phyloP scores from a whole-genome alignment of 1,140 invertebrate genomes.

The Hyposmocoma kahamanoa region DNA sequence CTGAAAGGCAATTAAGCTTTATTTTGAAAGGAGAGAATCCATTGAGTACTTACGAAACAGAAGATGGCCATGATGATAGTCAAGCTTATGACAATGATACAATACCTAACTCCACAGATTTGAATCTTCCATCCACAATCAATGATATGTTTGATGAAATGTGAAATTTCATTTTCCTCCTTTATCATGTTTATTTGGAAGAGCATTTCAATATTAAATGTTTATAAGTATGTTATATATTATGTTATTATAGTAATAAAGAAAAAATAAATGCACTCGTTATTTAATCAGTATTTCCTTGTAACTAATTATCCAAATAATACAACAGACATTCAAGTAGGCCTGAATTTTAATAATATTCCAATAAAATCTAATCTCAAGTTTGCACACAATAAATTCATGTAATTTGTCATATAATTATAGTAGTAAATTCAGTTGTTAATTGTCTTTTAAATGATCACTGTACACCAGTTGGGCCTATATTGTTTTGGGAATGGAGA shows the following conservation, averaged over 20 bases:
- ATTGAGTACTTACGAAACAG: slow-evolving; percentile 37
- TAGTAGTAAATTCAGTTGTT: slow-evolving; percentile 5
- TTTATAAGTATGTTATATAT: too few species aligned
- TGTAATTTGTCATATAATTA: slow-evolving; percentile 27
- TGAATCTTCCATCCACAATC: slow-evolving; percentile 47
- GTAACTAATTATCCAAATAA: too few species aligned
- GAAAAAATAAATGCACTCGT: too few species aligned
- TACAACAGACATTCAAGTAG: slow-evolving; percentile 10
- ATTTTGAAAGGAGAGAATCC: slow-evolving; percentile 56
- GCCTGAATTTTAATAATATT: slow-evolving; percentile 27
- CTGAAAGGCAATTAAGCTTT: slow-evolving; percentile 42
- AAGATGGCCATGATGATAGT: slow-evolving; percentile 37
- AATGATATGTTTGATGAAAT: slow-evolving; percentile 65
- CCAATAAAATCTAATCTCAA: slow-evolving; percentile 47
- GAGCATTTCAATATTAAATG: too few species aligned
- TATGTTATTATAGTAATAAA: too few species aligned
- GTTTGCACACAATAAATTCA: slow-evolving; percentile 60
- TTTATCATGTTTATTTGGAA: too few species aligned
- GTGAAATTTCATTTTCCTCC: slow-evolving; percentile 20
- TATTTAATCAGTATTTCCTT: too few species aligned
- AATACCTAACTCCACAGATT: slow-evolving; percentile 40
- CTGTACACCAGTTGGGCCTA: slow-evolving; percentile 46
- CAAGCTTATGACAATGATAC: slow-evolving; percentile 60
- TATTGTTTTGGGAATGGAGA: slow-evolving; percentile 62
- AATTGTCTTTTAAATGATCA: slow-evolving; percentile 23